Evolutionary conservation across 1,140 invertebrate genomes (phyloP).

Genomic region (Scaptodrosophila lebanonensis): DNA sequence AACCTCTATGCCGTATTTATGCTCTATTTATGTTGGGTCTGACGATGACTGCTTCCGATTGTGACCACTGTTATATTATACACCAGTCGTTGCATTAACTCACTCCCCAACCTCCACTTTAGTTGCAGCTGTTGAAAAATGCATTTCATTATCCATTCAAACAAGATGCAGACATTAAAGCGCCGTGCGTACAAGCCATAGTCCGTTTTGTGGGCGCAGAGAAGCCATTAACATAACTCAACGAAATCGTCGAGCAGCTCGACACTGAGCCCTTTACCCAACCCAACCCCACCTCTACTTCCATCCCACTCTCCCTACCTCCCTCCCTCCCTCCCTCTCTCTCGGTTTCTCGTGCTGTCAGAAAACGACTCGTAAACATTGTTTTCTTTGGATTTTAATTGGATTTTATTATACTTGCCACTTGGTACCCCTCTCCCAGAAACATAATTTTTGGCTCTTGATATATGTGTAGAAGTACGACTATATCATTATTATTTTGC

Average conservation of each 20-base stretch:
- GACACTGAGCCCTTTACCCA: conserved; percentile 44
- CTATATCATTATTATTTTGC: conserved; percentile 17
- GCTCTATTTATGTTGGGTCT: background rate
- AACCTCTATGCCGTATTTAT: background rate
- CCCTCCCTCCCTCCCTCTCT: background rate
- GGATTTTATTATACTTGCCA: conserved; percentile 70
- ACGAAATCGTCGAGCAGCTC: conserved; percentile 31
- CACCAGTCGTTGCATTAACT: too few relatives aligned
- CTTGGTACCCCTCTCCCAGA: conserved; percentile 68
- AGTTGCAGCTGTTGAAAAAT: conserved; percentile 32
- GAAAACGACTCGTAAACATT: conserved; percentile 71
- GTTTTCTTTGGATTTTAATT: conserved; percentile 73
- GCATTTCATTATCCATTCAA: conserved; percentile 26
- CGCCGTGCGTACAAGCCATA: conserved; percentile 7
- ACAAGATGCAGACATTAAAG: conserved; percentile 28
- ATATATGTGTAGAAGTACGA: conserved; percentile 39
- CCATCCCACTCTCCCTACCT: background rate
- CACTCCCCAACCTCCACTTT: too few relatives aligned
- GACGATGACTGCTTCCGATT: too few relatives aligned
- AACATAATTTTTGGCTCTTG: conserved; percentile 73
- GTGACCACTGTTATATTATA: too few relatives aligned
- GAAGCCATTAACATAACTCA: conserved; percentile 67
- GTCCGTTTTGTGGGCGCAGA: conserved; percentile 57
- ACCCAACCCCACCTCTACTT: background rate
- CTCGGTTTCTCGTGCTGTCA: conserved; percentile 30